Conservation (phyloP, 1,140 invertebrate species). For the Drosophila pallidifrons region DNA sequence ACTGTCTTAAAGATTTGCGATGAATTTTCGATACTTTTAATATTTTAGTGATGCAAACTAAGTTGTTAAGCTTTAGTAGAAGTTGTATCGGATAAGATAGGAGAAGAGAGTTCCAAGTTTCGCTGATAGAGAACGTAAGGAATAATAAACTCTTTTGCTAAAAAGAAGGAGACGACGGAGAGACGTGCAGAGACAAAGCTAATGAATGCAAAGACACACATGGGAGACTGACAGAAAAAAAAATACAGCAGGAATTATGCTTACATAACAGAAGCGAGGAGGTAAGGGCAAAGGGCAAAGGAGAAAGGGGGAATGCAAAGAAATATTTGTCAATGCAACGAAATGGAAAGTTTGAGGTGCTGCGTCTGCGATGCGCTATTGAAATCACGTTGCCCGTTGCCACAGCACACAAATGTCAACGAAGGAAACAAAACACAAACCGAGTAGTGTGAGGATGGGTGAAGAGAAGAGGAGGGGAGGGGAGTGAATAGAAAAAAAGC, state of each 20-base stretch:
- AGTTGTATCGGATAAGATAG: neutral
- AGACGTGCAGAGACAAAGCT: constrained; percentile 35
- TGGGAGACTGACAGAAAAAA: neutral
- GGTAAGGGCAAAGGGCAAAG: constrained; percentile 10
- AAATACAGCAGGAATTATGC: neutral
- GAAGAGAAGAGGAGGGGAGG: neutral
- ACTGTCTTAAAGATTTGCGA: too few relatives aligned
- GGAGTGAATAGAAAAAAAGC: constrained; percentile 23
- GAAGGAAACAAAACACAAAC: constrained; percentile 19
- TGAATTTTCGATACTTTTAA: too few relatives aligned
- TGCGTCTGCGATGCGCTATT: constrained; percentile 46
- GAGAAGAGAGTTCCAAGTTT: constrained; percentile 1
- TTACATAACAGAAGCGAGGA: neutral
- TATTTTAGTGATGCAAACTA: too few relatives aligned
- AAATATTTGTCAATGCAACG: constrained; percentile 72
- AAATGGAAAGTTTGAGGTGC: constrained; percentile 72
- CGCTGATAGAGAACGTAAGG: neutral
- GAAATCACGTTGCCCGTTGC: constrained; percentile 39
- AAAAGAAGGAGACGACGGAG: neutral
- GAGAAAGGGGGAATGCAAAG: constrained; percentile 25
- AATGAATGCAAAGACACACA: constrained; percentile 66
- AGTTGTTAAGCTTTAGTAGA: too few relatives aligned
- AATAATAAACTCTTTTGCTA: neutral
- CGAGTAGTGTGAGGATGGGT: neutral
- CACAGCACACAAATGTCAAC: constrained; percentile 12